A percentile compares a stretch with the other conserved stretches of the same genome.
These are phyloP conservation scores for Zapornia atra DNA, from an alignment of 2,113 vertebrate genomes.

Conservation along the genomic window DNA sequence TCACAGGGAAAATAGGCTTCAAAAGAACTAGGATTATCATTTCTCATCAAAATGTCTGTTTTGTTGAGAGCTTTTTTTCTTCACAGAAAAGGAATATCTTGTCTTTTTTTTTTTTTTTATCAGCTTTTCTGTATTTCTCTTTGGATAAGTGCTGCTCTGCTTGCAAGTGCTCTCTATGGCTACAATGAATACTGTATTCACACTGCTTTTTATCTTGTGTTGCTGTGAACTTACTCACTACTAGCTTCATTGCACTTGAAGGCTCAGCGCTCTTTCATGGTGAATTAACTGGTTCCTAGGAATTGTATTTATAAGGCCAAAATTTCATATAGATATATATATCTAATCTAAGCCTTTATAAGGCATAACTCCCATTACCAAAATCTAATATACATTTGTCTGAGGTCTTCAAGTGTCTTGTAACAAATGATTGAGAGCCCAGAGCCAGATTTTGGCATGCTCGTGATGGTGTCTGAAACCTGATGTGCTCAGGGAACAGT, in stretches of 20 bases:
- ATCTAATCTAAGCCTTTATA: too few relatives aligned
- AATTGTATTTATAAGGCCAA: not conserved
- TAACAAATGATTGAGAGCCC: not conserved
- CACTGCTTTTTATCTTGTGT: not conserved
- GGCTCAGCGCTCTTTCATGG: not conserved
- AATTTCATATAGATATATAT: not conserved
- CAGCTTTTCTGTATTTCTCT: not conserved
- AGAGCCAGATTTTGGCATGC: not conserved
- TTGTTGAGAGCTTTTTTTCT: not conserved
- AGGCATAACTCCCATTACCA: not conserved
- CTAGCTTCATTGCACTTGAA: not conserved
- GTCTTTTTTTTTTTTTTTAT: not conserved
- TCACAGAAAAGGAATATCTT: not conserved
- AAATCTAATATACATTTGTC: not conserved
- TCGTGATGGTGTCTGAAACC: not conserved
- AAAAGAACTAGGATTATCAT: not conserved
- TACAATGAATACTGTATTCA: not conserved
- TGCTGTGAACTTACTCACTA: not conserved
- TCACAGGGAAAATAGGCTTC: not conserved
- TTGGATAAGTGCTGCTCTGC: not conserved
- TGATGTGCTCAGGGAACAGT: not conserved
- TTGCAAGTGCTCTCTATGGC: not conserved
- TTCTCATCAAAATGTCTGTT: not conserved
- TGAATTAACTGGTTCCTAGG: not conserved
- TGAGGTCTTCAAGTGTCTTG: not conserved